Evolutionary conservation across 2,113 vertebrate genomes (phyloP), one percentile per base, ranked within the genome.

Genomic region (Chlorodrepanis virens): DNA sequence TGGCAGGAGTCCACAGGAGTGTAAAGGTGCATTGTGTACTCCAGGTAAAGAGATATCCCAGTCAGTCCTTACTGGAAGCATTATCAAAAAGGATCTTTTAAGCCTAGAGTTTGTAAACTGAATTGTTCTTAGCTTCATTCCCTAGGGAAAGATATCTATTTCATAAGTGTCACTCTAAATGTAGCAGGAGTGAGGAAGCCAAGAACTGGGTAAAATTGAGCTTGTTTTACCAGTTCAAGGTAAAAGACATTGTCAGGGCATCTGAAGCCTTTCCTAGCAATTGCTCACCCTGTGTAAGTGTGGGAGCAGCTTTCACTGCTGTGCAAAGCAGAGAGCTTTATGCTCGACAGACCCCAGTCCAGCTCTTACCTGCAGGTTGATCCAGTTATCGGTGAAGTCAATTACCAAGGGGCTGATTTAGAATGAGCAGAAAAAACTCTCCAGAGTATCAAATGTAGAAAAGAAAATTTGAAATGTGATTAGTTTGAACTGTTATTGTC

Each of bases 401-500:
- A 1, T 88, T 96, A 65, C 59, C 84, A 77, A 67, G 67, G 52
- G 54, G 69, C 74, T 59, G 56, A 76, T 80, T 94, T 88, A 80
- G 37, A 91, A 60, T 27, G 42, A 90, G 67, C 6, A 5, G 37
- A 87, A 80, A 80, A 61, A 93, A 85, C n/a, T 74, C 94, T 94
- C 75, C 39, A 63, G 74, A 63, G 75, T 57, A 86, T 91, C 85
- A 90, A 94, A 91, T 54, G 54, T 59, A 79, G 70, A 90, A 93
- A 96, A 80, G 61, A 85, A 94, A 93, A 96, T 77, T 20, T 91
- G 88, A 94, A 77, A 77, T 3, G 4, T 83, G 71, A 90, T 95
- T 95, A 80, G 75, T 86, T 85, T 96, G 84, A 90, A 88, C 75
- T 86, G 75, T 71, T 94, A 77, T 67, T 90, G 64, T 90, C 90